These are phyloP conservation scores for Lethenteron camtschaticum DNA, from an alignment of 2,113 vertebrate species.

Conservation along the genomic window DNA sequence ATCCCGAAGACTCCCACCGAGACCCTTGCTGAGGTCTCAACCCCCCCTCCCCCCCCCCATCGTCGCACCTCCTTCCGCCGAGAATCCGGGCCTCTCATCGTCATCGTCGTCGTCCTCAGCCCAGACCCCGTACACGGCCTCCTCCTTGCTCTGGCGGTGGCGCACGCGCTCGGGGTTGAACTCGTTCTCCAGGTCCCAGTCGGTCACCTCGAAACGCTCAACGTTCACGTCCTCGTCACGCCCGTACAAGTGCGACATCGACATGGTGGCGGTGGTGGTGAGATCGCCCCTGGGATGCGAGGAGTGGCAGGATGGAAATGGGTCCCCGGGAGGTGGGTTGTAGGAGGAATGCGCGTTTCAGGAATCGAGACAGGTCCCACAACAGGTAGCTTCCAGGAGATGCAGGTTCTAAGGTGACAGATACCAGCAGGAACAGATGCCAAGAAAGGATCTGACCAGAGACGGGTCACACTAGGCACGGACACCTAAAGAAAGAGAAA, in stretches of 20 bases:
- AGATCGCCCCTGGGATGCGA: neutral
- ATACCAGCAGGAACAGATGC: neutral
- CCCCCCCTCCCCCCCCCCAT: no score
- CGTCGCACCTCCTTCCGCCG: conserved; percentile 42
- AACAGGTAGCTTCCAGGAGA: neutral
- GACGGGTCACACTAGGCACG: neutral
- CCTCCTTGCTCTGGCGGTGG: conserved; percentile 68
- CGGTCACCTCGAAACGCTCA: conserved; percentile 76
- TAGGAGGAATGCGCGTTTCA: neutral
- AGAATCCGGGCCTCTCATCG: conserved; percentile 75
- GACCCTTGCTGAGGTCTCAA: no score
- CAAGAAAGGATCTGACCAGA: neutral
- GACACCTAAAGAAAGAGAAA: no score
- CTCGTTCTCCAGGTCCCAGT: conserved; percentile 90
- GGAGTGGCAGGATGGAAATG: neutral
- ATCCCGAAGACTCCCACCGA: no score
- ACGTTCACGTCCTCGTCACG: conserved; percentile 47
- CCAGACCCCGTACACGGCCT: conserved; percentile 82
- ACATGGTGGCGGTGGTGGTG: conserved; percentile 29
- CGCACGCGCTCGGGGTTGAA: conserved; percentile 82
- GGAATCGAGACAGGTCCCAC: neutral
- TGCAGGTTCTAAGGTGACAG: neutral
- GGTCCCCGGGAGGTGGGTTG: no score
- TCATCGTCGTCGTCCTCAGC: conserved; percentile 74
- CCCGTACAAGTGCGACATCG: conserved; percentile 72